phyloP scores from a whole-genome alignment of 2,888 invertebrate species.

The Hybos culiciformis region DNA sequence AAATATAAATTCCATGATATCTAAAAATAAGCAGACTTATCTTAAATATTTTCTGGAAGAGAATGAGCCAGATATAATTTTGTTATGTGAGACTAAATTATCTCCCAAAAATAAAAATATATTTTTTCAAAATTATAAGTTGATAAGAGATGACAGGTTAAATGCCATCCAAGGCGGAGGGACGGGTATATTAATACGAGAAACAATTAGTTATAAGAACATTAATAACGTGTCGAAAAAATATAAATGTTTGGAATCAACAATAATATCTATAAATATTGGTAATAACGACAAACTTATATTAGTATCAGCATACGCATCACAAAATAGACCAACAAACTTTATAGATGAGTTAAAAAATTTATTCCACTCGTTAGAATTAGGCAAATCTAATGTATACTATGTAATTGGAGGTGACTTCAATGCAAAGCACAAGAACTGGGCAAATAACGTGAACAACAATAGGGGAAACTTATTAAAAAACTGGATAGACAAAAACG shows the following conservation, averaged over 20 bases:
- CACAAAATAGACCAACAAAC: background rate
- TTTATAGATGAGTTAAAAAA: background rate
- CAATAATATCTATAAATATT: background rate
- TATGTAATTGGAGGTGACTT: conserved; percentile 7
- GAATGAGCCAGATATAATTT: too few relatives aligned
- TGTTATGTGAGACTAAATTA: too few relatives aligned
- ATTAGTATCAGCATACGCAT: background rate
- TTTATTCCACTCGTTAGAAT: conserved; percentile 4
- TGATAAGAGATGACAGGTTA: too few relatives aligned
- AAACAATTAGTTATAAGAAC: too few relatives aligned
- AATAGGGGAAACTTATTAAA: conserved; percentile 2
- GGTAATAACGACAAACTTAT: background rate
- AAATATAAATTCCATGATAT: too few relatives aligned
- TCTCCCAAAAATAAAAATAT: too few relatives aligned
- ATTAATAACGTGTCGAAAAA: too few relatives aligned
- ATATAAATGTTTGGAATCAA: background rate
- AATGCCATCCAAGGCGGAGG: too few relatives aligned
- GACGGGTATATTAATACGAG: too few relatives aligned
- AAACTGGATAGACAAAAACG: conserved; percentile 2
- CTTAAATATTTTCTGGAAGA: too few relatives aligned
- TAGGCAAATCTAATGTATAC: conserved; percentile 1
- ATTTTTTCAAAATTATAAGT: too few relatives aligned
- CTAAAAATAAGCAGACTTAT: too few relatives aligned
- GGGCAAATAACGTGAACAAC: conserved; percentile 5
- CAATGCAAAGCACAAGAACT: conserved; percentile 5